Conservation (phyloP, 2,797 vertebrate genomes). For the Phoeniculus purpureus region DNA sequence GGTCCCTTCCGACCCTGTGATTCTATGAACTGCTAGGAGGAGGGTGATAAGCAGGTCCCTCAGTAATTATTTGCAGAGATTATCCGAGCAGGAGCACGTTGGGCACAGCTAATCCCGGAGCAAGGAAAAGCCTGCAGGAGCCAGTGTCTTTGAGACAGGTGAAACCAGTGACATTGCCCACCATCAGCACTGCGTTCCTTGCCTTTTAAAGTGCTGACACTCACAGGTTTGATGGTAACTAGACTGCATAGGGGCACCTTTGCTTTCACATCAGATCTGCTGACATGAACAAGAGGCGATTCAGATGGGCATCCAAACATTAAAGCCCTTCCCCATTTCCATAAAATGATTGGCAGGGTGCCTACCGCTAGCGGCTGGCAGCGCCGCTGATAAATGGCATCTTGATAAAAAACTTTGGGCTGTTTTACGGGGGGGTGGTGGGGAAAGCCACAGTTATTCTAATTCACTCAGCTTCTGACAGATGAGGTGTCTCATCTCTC, state of each 20-base stretch:
- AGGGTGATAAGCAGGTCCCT: background rate
- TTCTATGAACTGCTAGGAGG: background rate
- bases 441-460: background rate
- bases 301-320: slow-evolving; percentile 71
- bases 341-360: slow-evolving; percentile 72
- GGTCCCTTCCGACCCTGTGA: too few species aligned
- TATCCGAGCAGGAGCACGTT: background rate
- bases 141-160: slow-evolving; percentile 64
- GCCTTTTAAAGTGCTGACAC: slow-evolving; percentile 70
- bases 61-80: slow-evolving; percentile 38
- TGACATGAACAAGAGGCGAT: slow-evolving; percentile 74
- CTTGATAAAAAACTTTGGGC: slow-evolving; percentile 60
- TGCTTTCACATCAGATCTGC: slow-evolving; percentile 78
- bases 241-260: slow-evolving; percentile 75
- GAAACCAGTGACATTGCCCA: slow-evolving; percentile 70
- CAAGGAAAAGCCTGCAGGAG: background rate
- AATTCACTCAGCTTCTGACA: slow-evolving; percentile 42
- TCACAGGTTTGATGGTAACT: slow-evolving; percentile 61
- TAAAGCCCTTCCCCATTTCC: slow-evolving; percentile 69
- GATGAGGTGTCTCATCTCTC: slow-evolving; percentile 42
- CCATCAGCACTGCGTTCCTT: slow-evolving; percentile 58
- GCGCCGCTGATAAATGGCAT: slow-evolving; percentile 43
- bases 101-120: slow-evolving; percentile 36
- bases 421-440: background rate
- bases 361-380: slow-evolving; percentile 54